These are phyloP conservation scores for Hypanus sabinus DNA, from an alignment of 2,113 vertebrate genomes.

Conservation along the genomic window DNA sequence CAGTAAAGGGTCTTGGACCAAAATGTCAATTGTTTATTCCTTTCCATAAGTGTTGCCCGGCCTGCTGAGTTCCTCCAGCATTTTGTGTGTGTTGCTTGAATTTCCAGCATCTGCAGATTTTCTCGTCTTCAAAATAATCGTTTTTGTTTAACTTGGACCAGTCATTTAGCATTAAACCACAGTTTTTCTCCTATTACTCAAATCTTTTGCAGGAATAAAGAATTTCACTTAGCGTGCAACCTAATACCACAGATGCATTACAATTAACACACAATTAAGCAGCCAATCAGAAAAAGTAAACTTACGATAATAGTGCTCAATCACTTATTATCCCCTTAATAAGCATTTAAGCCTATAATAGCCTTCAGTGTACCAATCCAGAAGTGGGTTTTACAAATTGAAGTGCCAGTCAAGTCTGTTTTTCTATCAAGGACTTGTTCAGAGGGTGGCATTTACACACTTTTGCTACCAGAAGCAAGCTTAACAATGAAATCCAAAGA, in stretches of 20 bases:
- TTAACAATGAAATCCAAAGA: not conserved
- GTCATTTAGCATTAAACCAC: not conserved
- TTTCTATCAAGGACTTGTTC: not conserved
- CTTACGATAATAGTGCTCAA: not conserved
- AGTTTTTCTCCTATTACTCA: not conserved
- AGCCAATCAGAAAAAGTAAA: not conserved
- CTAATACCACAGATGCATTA: not conserved
- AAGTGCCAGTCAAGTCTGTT: not conserved
- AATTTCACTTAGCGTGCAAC: not conserved
- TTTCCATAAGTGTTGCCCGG: too few species aligned
- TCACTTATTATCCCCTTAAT: not conserved
- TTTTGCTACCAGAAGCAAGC: not conserved
- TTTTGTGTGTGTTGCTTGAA: too few species aligned
- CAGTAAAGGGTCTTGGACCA: too few species aligned
- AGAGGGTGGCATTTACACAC: not conserved
- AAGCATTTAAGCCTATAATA: not conserved
- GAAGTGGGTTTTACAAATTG: not conserved
- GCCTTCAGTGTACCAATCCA: not conserved
- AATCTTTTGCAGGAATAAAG: not conserved
- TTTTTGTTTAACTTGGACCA: not conserved
- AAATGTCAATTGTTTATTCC: too few species aligned
- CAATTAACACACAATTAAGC: slow-evolving; percentile 16
- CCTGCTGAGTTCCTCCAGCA: too few species aligned
- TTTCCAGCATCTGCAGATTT: too few species aligned
- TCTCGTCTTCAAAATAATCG: not conserved